Base-by-base conservation (phyloP, 2,888 invertebrate genomes). In the Hypomecis punctinalis region DNA sequence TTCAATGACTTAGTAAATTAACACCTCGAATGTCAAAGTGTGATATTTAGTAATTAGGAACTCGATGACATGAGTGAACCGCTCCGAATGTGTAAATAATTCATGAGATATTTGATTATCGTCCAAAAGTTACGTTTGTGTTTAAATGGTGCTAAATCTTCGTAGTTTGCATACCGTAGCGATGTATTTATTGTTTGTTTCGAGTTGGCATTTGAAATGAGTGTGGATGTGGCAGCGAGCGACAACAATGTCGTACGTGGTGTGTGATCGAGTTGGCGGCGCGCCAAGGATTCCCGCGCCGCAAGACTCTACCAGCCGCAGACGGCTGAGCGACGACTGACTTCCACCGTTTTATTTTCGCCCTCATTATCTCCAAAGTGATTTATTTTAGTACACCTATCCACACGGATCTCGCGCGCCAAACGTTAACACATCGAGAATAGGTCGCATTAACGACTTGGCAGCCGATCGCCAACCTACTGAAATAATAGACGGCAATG, bases 291-390 rank as follows among this genome's bases (percentile, higher is more conserved):
- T 75, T 74, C 78, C 71, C 80, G 80, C 75, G 78, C 78, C 77
- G 76, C 83, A 77, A 81, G 81, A 80, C 82, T 81, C 85, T 82
- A 86, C 86, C 83, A 80, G 77, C 84, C 85, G 76, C 86, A 83
- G 85, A 84, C 84, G 79, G 81, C 83, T 82, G 84, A 89, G 82
- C 83, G 87, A 86, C 86, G 84, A 89, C 79, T 85, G 83, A 88
- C 82, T 86, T 84, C 86, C 86, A 84, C 81, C 82, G 81, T 86
- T 91, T 89, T 90, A 92, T 92, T 92, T 91, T 89, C 82, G 89
- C 84, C 84, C 90, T 91, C 91, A 91, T 93, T 93, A 93, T 91
- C 88, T 87, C 84, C 83, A 81, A 85, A 90, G 88, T 87, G 89
- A 90, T 91, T 91, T 91, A 93, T 93, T 91, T 90, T 84, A 74